Percentiles rank a stretch among this genome's conserved stretches.
phyloP scores from a whole-genome alignment of 1,140 invertebrate genomes.

The Antheraea mylitta region DNA sequence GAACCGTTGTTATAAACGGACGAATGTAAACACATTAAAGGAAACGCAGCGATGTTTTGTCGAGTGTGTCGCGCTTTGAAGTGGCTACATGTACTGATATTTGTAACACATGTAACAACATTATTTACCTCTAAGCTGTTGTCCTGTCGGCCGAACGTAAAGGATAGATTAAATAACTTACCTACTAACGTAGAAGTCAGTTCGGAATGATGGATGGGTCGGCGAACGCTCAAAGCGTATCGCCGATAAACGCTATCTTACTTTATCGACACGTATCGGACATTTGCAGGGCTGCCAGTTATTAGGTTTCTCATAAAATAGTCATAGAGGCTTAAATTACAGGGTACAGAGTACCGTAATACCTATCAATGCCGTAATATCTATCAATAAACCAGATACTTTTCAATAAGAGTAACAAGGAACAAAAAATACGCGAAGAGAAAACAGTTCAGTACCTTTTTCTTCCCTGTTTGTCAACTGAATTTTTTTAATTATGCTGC shows the following conservation, averaged over 20 bases:
- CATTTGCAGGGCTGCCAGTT: slow-evolving; percentile 24
- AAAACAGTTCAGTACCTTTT: too few relatives aligned
- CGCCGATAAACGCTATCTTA: slow-evolving; percentile 60
- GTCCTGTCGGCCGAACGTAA: slow-evolving; percentile 53
- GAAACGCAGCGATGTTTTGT: slow-evolving; percentile 52
- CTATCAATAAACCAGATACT: neutral
- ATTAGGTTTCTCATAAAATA: neutral
- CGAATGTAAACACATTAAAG: slow-evolving; percentile 54
- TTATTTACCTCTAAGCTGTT: slow-evolving; percentile 59
- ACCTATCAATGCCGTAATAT: neutral
- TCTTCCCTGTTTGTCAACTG: too few relatives aligned
- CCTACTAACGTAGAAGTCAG: slow-evolving; percentile 54
- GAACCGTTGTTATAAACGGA: slow-evolving; percentile 23
- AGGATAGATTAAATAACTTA: slow-evolving; percentile 33
- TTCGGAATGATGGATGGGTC: slow-evolving; percentile 69
- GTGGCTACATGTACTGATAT: slow-evolving; percentile 60
- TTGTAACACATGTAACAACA: slow-evolving; percentile 63
- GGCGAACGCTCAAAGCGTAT: slow-evolving; percentile 68
- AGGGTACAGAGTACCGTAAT: neutral
- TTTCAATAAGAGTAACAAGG: too few relatives aligned
- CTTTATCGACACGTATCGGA: slow-evolving; percentile 51
- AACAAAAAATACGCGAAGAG: too few relatives aligned
- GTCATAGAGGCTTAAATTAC: neutral
- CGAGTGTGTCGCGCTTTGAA: slow-evolving; percentile 51
- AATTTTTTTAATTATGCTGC: too few relatives aligned